These are phyloP conservation scores for Enteromius argenteus DNA, from an alignment of 2,797 vertebrate species.

Conservation along the genomic window DNA sequence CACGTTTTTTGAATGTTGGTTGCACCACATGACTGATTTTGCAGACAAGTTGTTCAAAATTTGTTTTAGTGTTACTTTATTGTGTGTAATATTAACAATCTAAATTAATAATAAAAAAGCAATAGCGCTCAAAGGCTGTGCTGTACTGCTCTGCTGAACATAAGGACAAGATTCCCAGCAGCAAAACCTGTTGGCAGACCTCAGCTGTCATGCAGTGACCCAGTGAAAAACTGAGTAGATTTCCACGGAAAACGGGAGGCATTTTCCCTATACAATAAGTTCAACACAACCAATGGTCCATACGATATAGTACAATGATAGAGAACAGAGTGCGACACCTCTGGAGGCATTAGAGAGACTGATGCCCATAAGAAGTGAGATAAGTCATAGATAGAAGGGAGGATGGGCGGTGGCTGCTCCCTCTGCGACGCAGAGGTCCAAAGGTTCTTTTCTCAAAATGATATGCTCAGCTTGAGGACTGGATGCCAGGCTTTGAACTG, in stretches of 20 bases:
- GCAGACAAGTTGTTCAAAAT: not conserved
- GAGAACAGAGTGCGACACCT: conserved; percentile 14
- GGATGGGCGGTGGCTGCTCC: conserved; percentile 16
- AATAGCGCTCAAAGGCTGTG: not conserved
- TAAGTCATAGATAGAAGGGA: not conserved
- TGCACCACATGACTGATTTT: not conserved
- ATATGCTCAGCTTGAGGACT: conserved; percentile 34
- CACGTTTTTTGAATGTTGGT: not conserved
- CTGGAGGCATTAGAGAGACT: conserved; percentile 28
- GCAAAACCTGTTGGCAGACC: conserved; percentile 8
- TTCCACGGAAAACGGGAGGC: conserved; percentile 32
- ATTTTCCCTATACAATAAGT: not conserved
- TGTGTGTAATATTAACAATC: conserved; percentile 24
- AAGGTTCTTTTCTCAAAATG: conserved; percentile 54
- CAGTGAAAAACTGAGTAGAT: conserved; percentile 19
- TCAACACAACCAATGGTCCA: not conserved
- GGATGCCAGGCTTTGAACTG: conserved; percentile 42
- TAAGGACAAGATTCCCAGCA: conserved; percentile 7
- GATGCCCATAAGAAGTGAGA: not conserved
- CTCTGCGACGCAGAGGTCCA: conserved; percentile 52
- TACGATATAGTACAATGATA: not conserved
- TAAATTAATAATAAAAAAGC: conserved; percentile 22
- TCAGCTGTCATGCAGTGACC: conserved; percentile 14
- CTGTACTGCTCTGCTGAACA: conserved; percentile 10
- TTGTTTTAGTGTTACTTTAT: not conserved